Evolutionary conservation across 92 coral and sea anemone species (phyloP), one percentile per base, ranked within the genome.

Genomic region (Bergia sp.): DNA sequence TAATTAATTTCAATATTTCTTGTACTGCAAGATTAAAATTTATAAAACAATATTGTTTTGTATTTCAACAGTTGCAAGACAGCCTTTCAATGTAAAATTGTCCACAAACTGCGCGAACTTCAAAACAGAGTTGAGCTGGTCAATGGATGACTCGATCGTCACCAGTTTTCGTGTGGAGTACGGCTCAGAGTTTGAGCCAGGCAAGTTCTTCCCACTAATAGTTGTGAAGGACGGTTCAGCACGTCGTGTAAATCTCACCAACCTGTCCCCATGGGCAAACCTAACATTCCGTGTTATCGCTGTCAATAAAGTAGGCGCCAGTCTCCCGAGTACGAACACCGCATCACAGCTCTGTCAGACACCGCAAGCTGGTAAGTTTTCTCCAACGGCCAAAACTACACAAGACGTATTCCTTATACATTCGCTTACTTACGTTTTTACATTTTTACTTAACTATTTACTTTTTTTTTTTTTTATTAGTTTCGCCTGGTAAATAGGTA

Each of bases 191-290:
- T 73, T 84, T 69, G 44, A 71, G 43, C 79, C 87, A 45, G 44
- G 65, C 13, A 50, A 1, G 38, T 84, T 84, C 6, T 44, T 43
- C 66, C 85, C 72, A 16, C 72, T 80, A 16, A 71, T 43, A 73
- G 43, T 55, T 36, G 87, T 84, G 13, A 44, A n/a, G 11, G 87
- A 71, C 44, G 42, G 79, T 2, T 69, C 69, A 20, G 87, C 44
- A 36, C 87, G 87, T 84, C 87, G 43, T 72, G 45, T 84, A 37
- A 71, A 37, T 16, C 79, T 84, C 43, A 49, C 36, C 87, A 44
- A 72, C 13, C 65, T 84, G 66, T 69, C 87, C 23, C 87, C 87
- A 6, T 84, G 87, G 87, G 87, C 87, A 5, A 84, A 84, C 20
- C 23, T 84, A 37, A 67, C 87, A 9, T 84, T 84, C 79, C 79